phyloP scores from a whole-genome alignment of 2,797 vertebrate genomes.

The Hippopotamyrus pictus region DNA sequence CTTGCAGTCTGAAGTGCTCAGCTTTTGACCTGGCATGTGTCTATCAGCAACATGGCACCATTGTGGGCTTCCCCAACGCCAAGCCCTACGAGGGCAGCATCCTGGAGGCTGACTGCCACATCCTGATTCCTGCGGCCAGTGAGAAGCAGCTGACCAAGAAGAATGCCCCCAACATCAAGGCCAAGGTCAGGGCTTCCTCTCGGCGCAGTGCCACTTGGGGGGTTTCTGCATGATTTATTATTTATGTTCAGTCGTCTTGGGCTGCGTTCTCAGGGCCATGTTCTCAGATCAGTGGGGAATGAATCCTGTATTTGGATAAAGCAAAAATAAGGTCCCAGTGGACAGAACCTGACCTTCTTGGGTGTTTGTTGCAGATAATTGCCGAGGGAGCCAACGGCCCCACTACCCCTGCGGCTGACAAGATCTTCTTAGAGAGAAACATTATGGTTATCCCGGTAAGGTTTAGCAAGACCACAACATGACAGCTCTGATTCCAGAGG shows the following conservation, averaged over 20 bases:
- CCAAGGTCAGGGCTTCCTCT: conserved; percentile 70
- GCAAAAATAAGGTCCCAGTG: background rate
- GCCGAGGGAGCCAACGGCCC: conserved; percentile 93
- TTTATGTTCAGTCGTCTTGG: background rate
- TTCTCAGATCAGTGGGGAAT: background rate
- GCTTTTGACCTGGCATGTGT: background rate
- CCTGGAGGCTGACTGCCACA: conserved; percentile 87
- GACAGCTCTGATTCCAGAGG: background rate
- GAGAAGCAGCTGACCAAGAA: conserved; percentile 89
- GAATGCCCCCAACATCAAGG: conserved; percentile 83
- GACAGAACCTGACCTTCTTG: background rate
- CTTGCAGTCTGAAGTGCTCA: background rate
- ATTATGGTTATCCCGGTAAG: conserved; percentile 89
- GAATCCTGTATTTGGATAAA: background rate
- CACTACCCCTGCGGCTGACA: conserved; percentile 87
- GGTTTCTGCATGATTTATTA: background rate
- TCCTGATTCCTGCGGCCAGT: conserved; percentile 88
- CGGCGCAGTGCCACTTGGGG: background rate
- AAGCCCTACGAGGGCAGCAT: conserved; percentile 78
- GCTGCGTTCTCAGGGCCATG: background rate
- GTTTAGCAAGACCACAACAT: background rate
- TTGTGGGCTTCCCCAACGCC: conserved; percentile 76
- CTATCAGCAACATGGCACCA: conserved; percentile 63
- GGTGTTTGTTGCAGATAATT: conserved; percentile 67
- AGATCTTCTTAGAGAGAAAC: conserved; percentile 88